phyloP scores from a whole-genome alignment of 2,888 invertebrate species.

The Agrochola macilenta region DNA sequence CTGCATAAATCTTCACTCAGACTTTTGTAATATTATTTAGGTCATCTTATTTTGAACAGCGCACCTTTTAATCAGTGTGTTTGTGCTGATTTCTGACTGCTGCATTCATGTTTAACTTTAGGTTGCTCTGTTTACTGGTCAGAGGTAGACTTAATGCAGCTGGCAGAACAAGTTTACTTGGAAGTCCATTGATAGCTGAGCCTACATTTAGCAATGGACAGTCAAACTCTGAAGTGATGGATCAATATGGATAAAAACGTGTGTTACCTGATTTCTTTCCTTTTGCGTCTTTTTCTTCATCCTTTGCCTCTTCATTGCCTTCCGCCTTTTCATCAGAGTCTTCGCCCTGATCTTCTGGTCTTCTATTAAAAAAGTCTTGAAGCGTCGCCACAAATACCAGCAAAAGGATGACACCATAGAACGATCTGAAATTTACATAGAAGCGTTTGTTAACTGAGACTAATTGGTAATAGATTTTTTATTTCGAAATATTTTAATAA shows the following conservation, averaged over 20 bases:
- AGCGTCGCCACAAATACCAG: constrained; percentile 85
- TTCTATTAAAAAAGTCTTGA: constrained; percentile 82
- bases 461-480: not conserved
- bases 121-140: not conserved
- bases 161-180: not conserved
- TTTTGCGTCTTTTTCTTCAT: constrained; percentile 65
- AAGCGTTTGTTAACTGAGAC: not conserved
- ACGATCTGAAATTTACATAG: constrained; percentile 76
- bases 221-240: not conserved
- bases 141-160: not conserved
- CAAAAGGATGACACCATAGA: constrained; percentile 83
- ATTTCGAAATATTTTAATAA: not conserved
- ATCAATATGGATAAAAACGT: not conserved
- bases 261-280: constrained; percentile 70
- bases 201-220: not conserved
- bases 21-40: constrained; percentile 25
- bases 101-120: not conserved
- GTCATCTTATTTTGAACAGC: constrained; percentile 41
- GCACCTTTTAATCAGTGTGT: not conserved
- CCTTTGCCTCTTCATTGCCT: constrained; percentile 50
- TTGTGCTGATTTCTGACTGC: not conserved
- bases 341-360: constrained; percentile 69
- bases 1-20: constrained; percentile 34
- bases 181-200: not conserved
- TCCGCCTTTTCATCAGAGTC: constrained; percentile 73